Evolutionary conservation across 53 echinoderm and acorn worm genomes (phyloP).

Genomic region (Crossaster papposus): DNA sequence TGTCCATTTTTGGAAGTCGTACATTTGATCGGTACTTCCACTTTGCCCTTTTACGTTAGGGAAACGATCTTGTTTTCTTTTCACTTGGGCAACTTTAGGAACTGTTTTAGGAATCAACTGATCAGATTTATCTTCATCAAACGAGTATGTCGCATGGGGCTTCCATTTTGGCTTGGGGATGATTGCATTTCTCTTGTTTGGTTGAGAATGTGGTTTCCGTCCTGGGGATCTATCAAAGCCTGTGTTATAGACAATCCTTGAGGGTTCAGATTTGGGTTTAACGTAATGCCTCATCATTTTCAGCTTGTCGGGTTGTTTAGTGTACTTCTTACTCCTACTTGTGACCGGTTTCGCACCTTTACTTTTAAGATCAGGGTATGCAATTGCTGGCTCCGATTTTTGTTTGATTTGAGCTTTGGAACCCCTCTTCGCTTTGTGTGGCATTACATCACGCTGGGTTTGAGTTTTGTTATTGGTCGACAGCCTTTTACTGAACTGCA

Average conservation of each 20-base stretch:
- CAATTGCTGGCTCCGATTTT: constrained; percentile 28
- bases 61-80: constrained; percentile 16
- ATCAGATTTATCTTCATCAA: constrained; percentile 20
- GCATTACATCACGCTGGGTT: constrained; percentile 38
- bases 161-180: constrained; percentile 30
- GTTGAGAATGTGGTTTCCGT: background rate
- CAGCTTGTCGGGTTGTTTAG: constrained; percentile 34
- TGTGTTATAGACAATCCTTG: background rate
- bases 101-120: constrained; percentile 7
- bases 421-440: constrained; percentile 4
- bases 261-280: constrained; percentile 43
- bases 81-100: constrained; percentile 23
- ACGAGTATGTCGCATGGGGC: constrained; percentile 28
- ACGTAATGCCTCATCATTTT: constrained; percentile 36
- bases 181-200: constrained; percentile 2
- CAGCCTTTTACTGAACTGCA: constrained; percentile 51
- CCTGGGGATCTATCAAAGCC: background rate
- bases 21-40: constrained; percentile 27
- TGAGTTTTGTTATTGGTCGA: constrained; percentile 24
- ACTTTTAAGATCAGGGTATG: constrained; percentile 1
- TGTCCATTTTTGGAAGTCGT: constrained; percentile 84
- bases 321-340: constrained; percentile 41
- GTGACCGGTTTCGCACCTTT: constrained; percentile 20
- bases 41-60: background rate
- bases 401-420: constrained; percentile 4